Evolutionary conservation across 2,888 invertebrate species (phyloP).

Genomic region (Monochamus alternatus): DNA sequence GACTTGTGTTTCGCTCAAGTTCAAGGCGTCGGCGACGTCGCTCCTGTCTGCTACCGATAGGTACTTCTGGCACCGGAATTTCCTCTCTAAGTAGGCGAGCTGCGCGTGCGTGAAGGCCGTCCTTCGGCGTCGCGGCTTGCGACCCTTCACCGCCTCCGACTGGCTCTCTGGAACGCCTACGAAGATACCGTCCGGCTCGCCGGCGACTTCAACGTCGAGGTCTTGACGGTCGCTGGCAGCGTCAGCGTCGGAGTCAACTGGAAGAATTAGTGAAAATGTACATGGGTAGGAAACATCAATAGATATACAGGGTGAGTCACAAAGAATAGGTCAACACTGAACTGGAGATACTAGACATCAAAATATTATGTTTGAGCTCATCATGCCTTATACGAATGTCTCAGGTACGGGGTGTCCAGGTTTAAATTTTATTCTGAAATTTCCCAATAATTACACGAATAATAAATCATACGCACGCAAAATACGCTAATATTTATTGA

Average conservation of each 20-base stretch:
- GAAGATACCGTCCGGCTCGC: conserved; percentile 27
- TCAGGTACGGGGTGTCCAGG: too few species aligned
- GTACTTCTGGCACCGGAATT: conserved; percentile 95
- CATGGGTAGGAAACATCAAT: too few species aligned
- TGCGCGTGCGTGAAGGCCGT: conserved; percentile 97
- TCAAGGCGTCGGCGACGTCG: conserved; percentile 92
- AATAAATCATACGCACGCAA: too few species aligned
- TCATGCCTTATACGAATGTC: too few species aligned
- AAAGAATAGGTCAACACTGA: too few species aligned
- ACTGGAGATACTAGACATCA: too few species aligned
- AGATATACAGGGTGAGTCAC: too few species aligned
- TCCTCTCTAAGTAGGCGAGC: conserved; percentile 91
- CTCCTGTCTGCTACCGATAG: conserved; percentile 94
- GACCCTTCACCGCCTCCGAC: conserved; percentile 71
- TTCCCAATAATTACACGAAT: too few species aligned
- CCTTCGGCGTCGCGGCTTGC: conserved; percentile 87
- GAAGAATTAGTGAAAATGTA: not conserved
- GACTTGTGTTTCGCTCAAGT: conserved; percentile 93
- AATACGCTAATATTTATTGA: too few species aligned
- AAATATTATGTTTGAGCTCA: too few species aligned
- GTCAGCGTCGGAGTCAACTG: conserved; percentile 16
- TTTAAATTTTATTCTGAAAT: too few species aligned
- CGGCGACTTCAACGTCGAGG: conserved; percentile 14
- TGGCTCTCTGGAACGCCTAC: conserved; percentile 58
- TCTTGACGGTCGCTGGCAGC: conserved; percentile 14